phyloP scores from a whole-genome alignment of 2,797 vertebrate species.

The Echeneis naucrates region DNA sequence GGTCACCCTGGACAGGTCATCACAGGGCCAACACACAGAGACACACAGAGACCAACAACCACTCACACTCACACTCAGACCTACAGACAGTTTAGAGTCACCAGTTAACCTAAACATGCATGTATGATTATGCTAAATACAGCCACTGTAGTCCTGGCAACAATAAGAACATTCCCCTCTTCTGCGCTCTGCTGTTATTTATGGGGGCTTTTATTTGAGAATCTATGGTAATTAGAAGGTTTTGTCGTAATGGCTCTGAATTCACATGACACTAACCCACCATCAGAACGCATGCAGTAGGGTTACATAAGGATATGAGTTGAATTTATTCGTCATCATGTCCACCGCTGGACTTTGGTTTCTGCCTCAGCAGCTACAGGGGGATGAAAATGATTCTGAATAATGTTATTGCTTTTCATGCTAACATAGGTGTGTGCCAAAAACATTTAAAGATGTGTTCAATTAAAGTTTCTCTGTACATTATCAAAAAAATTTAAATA shows the following conservation, averaged over 20 bases:
- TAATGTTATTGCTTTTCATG: slow-evolving; percentile 4
- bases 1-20: too few relatives aligned
- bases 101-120: too few relatives aligned
- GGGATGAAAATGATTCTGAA: neutral
- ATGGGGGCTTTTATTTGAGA: slow-evolving; percentile 6
- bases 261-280: neutral
- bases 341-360: slow-evolving; percentile 6
- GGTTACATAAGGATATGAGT: neutral
- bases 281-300: neutral
- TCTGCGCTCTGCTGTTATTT: neutral
- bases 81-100: too few relatives aligned
- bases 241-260: neutral
- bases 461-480: neutral
- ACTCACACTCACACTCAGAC: too few relatives aligned
- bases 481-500: slow-evolving; percentile 1
- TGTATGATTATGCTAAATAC: neutral
- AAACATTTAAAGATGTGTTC: neutral
- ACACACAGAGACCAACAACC: too few relatives aligned
- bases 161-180: neutral
- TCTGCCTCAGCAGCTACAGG: neutral
- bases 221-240: neutral
- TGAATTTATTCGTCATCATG: neutral
- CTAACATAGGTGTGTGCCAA: slow-evolving; percentile 33
- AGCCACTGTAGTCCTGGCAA: neutral
- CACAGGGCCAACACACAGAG: too few relatives aligned